A percentile compares a stretch with the other conserved stretches of the same genome.
Conservation (phyloP, 92 coral and sea anemone species). For the Actinernus sp. region DNA sequence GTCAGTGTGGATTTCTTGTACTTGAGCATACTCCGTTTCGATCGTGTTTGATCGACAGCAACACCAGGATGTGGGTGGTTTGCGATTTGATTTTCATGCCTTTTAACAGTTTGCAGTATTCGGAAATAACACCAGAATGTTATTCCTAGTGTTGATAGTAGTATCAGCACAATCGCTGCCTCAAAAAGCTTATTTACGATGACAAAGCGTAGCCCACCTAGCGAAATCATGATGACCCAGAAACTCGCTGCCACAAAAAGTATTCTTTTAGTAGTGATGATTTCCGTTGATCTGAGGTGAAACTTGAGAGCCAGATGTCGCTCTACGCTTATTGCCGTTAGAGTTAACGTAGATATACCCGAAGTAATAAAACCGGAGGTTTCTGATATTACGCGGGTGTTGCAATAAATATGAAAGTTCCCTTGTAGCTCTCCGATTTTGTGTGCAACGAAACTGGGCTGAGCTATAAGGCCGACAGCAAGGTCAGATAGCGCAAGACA, state of each 20-base stretch:
- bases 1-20: conserved; percentile 69
- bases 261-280: conserved; percentile 2
- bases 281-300: conserved; percentile 13
- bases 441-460: conserved; percentile 62
- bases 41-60: too few relatives aligned
- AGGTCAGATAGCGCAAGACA: conserved; percentile 56
- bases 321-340: conserved; percentile 26
- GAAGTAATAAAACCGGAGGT: conserved; percentile 17
- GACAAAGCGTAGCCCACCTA: conserved; percentile 40
- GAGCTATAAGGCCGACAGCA: conserved; percentile 58
- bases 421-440: conserved; percentile 56
- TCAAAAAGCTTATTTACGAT: conserved; percentile 36
- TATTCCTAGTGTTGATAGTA: conserved; percentile 16
- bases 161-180: conserved; percentile 5
- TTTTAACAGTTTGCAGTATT: conserved; percentile 52
- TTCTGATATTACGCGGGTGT: conserved; percentile 18
- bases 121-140: conserved; percentile 49
- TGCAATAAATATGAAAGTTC: conserved; percentile 40
- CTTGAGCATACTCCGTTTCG: conserved; percentile 16
- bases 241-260: background rate
- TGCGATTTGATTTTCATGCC: conserved; percentile 63
- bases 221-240: conserved; percentile 9
- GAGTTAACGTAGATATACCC: conserved; percentile 21
- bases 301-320: conserved; percentile 14
- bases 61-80: too few relatives aligned